Percentiles rank a stretch among this genome's conserved stretches.
These are phyloP conservation scores for Oxycera nigricornis DNA, from an alignment of 2,888 invertebrate species.

Conservation along the genomic window DNA sequence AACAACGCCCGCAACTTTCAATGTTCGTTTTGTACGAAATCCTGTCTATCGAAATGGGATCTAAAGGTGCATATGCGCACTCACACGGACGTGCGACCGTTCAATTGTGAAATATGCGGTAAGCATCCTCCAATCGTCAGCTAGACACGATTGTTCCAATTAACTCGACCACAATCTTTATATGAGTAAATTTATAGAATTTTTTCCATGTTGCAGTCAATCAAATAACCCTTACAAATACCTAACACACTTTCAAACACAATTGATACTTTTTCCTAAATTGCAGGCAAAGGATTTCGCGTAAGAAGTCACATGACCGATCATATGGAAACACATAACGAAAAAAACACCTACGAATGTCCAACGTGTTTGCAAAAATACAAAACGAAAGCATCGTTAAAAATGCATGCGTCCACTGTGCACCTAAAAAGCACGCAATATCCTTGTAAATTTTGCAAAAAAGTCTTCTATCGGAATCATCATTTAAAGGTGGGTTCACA, in stretches of 20 bases:
- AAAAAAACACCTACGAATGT: slow-evolving; percentile 37
- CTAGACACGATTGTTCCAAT: not conserved
- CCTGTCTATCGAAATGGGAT: slow-evolving; percentile 41
- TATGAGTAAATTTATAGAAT: too few relatives aligned
- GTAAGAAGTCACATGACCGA: slow-evolving; percentile 42
- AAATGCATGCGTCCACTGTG: slow-evolving; percentile 42
- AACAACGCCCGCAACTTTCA: slow-evolving; percentile 38
- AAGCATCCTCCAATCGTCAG: not conserved
- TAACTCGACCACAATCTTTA: too few relatives aligned
- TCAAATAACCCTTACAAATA: too few relatives aligned
- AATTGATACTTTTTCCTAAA: not conserved
- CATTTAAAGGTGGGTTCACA: slow-evolving; percentile 45
- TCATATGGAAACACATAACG: slow-evolving; percentile 44
- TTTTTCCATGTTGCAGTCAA: too few relatives aligned
- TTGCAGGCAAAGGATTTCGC: slow-evolving; percentile 42
- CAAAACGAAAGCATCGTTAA: slow-evolving; percentile 43
- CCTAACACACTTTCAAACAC: not conserved
- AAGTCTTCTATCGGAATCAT: slow-evolving; percentile 40
- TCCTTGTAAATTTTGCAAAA: slow-evolving; percentile 32
- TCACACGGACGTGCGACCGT: slow-evolving; percentile 37
- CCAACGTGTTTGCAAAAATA: slow-evolving; percentile 41
- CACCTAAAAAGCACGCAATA: slow-evolving; percentile 29
- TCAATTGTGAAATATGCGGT: slow-evolving; percentile 42
- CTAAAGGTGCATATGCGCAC: slow-evolving; percentile 42
- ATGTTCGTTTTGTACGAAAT: slow-evolving; percentile 36